Evolutionary conservation across 2,888 invertebrate species (phyloP), one percentile per base, ranked within the genome.

Genomic region (Invenusta paracnida): DNA sequence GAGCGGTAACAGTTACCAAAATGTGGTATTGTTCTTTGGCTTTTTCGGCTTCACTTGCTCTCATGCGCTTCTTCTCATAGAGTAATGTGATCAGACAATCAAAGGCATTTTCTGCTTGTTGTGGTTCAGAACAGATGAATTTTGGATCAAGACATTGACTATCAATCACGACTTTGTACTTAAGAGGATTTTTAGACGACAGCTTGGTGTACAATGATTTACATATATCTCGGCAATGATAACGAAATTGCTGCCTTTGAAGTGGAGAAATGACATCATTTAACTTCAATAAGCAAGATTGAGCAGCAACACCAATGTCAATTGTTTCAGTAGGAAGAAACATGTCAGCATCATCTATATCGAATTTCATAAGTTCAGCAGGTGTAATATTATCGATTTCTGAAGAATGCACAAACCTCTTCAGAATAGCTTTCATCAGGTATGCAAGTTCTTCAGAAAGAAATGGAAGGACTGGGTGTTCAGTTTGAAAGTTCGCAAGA

Each of bases 1-100:
- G 73, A 73, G 73, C 23, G 27, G 73, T 73, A 73, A 73, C 73
- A 73, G 73, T 73, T 73, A 73, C 73, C 73, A 73, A 73, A 73
- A 73, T 73, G 27, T 73, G 73, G 73, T 23, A 73, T 73, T 73
- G 73, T 73, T 73, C 73, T 73, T 73, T 25, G 73, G 73, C 73
- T 73, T 73, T 48, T 48, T 48, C 48, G 17, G 73, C 73, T 73
- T 73, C 73, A 73, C 2, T 73, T 5, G 73, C 73, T 73, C 73
- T 73, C 23, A 23, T 73, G 73, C 73, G 25, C 73, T 73, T 73
- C 73, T 73, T 73, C 73, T 73, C 73, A 73, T 73, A 73, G 23
- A 73, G 27, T 73, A 73, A 73, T 73, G 73, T 73, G 73, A 73
- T 25, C 73, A 73, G 73, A 73, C 73, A 25, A 13, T 73, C 73